Base-by-base conservation (phyloP, 1,140 invertebrate species). In the Bombus fervidus region DNA sequence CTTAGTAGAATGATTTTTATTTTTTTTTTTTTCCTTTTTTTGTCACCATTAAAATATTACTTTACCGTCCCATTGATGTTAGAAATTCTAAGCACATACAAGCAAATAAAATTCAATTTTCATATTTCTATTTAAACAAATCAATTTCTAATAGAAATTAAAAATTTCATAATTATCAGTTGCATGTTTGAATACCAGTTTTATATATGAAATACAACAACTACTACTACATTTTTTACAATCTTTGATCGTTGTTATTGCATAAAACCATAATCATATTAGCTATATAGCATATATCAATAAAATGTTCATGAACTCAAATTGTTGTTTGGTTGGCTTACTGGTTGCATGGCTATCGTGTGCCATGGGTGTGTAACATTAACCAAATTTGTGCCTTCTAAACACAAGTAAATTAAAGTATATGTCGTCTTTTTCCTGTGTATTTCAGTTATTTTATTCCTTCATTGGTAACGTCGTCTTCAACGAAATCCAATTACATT, bases 391-490 rank as follows among this genome's bases (percentile, higher is more conserved):
- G 47, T 85, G 76, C 66, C 37, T 76, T 88, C 31, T 88, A 78
- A 80, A 39, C 41, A 28, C 47, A 71, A 69, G 34, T 71, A 71
- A 78, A 31, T 53, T 53, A 59, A 85, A 81, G 66, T 90, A 85
- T 85, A 82, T 64, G 10, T 75, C 18, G 22, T 76, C 85, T 77
- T 74, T 68, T 72, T 64, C 74, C 28, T 41, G 15, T 88, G 25
- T 64, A 81, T 85, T 90, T 91, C 62, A 71, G 84, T 91, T 90
- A 89, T 85, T 93, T 95, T 93, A 92, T 94, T 93, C 94, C 93
- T 93, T 89, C 93, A 91, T 93, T 91, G 93, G 92, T 90, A 86
- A 91, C 57, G 25, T 77, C 83, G 68, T 81, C 31, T 57, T 64
- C n/a, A 18, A 28, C 87, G 81, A 71, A 59, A 57, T 43, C 13